Conservation (phyloP, 2,888 invertebrate species). For the Dolichomitus sp. region DNA sequence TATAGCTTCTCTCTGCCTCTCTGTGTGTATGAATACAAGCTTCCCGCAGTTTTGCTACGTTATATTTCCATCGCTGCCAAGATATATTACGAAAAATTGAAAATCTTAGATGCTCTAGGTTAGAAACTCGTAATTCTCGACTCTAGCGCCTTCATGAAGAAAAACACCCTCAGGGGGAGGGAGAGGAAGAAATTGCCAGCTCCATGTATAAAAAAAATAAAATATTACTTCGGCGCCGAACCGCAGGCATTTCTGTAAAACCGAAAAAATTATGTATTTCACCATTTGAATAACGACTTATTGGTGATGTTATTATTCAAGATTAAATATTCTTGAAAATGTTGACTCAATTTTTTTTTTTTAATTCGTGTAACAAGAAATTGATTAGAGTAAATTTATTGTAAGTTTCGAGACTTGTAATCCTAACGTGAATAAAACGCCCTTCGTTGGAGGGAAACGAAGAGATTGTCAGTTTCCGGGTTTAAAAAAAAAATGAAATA, state of each 20-base stretch:
- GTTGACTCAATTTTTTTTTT: too few relatives aligned
- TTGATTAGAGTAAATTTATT: too few relatives aligned
- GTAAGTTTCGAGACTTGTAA: background rate
- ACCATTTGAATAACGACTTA: too few relatives aligned
- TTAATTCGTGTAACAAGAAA: too few relatives aligned
- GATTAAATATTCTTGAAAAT: too few relatives aligned
- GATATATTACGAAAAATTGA: slow-evolving; percentile 43
- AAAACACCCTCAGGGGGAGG: background rate
- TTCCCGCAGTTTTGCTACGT: background rate
- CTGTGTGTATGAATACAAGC: background rate
- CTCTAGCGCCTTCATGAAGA: slow-evolving; percentile 24
- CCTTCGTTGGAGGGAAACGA: background rate
- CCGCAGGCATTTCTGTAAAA: slow-evolving; percentile 28
- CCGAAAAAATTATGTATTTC: background rate
- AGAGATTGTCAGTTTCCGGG: background rate
- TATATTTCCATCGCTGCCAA: slow-evolving; percentile 6
- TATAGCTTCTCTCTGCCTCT: background rate
- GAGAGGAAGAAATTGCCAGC: background rate
- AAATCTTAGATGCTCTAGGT: background rate
- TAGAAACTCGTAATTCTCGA: background rate
- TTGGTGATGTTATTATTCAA: background rate
- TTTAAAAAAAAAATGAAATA: slow-evolving; percentile 12
- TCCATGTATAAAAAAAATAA: slow-evolving; percentile 4
- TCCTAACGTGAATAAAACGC: background rate
- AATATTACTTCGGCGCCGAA: slow-evolving; percentile 16